Base-by-base conservation (phyloP, 2,113 vertebrate species). In the Rhinoderma darwinii region DNA sequence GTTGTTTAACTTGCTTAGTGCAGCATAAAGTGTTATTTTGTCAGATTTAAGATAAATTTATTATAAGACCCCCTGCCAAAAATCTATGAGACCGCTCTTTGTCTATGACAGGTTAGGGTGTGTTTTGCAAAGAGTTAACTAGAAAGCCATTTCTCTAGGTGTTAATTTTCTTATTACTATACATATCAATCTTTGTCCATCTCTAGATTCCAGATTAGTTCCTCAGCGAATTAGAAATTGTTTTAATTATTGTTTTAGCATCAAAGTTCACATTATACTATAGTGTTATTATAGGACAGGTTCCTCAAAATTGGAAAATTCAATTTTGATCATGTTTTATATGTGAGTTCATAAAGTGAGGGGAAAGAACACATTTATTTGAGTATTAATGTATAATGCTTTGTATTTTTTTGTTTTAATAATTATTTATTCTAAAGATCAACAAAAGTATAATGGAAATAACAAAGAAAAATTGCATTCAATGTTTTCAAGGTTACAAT, bases 11-110 rank as follows among this genome's bases (percentile, higher is more conserved):
- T n/a, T 88, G 88, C 39, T 79, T 90, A 27, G 88, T 70, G 85
- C 78, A 76, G 84, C 88, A 88, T 86, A 88, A 89, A 88, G 87
- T 54, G 30, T 84, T 90, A 89, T 90, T 88, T 79, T 87, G 39
- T 77, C 59, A 79, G 44, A 80, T 88, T 89, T 0, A 0, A 56
- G 78, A 72, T 0, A 20, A 89, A 88, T 86, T 54, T 83, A 74
- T 11, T 47, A 73, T 4, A 63, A 82, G 79, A 63, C 51, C 68
- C 77, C 68, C 50, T 47, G 78, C 86, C 86, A 87, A 72, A 82
- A 66, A 73, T 50, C 25, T 32, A 44, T 87, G 59, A 47, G 35
- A 87, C 66, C 11, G 0, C 51, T 50, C 68, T 87, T 66, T 87
- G 39, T 82, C 66, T 70, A 22, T 75, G 15, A 17, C 14, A 63